Evolutionary conservation across 2,113 vertebrate genomes (phyloP).

Genomic region (Lepus timidus): DNA sequence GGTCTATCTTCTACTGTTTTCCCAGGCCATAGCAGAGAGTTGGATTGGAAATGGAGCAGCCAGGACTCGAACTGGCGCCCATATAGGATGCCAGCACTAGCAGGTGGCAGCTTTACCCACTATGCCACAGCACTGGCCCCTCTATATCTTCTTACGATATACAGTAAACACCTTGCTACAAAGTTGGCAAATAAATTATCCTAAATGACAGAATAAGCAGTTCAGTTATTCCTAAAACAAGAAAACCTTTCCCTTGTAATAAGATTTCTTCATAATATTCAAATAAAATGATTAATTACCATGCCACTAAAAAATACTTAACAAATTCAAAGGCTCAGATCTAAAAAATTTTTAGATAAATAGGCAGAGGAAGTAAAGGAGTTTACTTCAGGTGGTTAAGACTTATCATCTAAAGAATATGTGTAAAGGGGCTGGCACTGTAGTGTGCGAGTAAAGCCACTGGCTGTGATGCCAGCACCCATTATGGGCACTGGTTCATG

Average conservation of each 20-base stretch:
- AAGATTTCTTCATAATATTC: not conserved
- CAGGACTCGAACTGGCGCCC: too few species aligned
- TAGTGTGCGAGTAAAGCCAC: too few species aligned
- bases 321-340: slow-evolving; percentile 39
- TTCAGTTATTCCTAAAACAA: slow-evolving; percentile 52
- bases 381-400: slow-evolving; percentile 45
- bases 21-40: too few species aligned
- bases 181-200: not conserved
- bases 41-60: too few species aligned
- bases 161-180: not conserved
- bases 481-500: too few species aligned
- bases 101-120: too few species aligned
- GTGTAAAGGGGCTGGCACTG: not conserved
- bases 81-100: too few species aligned
- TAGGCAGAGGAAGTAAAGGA: slow-evolving; percentile 41
- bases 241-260: not conserved
- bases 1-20: too few species aligned
- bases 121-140: not conserved
- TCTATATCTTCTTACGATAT: slow-evolving; percentile 28
- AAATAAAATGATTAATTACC: slow-evolving; percentile 30
- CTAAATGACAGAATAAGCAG: not conserved
- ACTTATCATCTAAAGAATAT: slow-evolving; percentile 42
- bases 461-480: too few species aligned
- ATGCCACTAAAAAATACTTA: slow-evolving; percentile 25
- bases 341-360: slow-evolving; percentile 30